phyloP scores from a whole-genome alignment of 2,888 invertebrate species.

The Cecidostiba fungosa region DNA sequence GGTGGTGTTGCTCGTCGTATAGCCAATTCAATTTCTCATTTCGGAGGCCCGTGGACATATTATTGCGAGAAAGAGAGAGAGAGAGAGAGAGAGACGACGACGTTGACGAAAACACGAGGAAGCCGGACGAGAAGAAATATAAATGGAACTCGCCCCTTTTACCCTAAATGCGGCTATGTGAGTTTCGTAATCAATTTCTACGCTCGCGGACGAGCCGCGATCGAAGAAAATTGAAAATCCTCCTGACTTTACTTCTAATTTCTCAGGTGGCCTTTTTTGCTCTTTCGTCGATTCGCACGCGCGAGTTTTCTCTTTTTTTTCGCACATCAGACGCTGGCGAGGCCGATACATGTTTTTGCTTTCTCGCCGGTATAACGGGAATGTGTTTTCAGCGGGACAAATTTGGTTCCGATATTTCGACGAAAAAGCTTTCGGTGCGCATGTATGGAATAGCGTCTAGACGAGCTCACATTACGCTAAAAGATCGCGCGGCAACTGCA shows the following conservation, averaged over 20 bases:
- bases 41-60: slow-evolving; percentile 45
- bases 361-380: neutral
- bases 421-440: neutral
- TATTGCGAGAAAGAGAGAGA: slow-evolving; percentile 43
- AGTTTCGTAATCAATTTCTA: slow-evolving; percentile 58
- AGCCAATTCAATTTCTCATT: slow-evolving; percentile 62
- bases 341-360: slow-evolving; percentile 7
- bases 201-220: slow-evolving; percentile 16
- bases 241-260: neutral
- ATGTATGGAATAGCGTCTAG: neutral
- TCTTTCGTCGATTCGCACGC: neutral
- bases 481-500: no score
- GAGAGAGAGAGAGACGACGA: neutral
- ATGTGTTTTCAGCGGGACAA: neutral
- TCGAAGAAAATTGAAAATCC: slow-evolving; percentile 59
- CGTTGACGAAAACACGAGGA: slow-evolving; percentile 61
- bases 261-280: neutral
- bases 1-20: neutral
- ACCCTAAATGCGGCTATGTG: slow-evolving; percentile 55
- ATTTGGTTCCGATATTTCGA: neutral
- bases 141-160: slow-evolving; percentile 57
- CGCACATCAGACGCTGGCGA: neutral
- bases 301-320: neutral
- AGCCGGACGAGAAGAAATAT: slow-evolving; percentile 50
- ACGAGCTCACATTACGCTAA: neutral